phyloP scores from a whole-genome alignment of 2,797 vertebrate genomes.

The Echiichthys vipera region DNA sequence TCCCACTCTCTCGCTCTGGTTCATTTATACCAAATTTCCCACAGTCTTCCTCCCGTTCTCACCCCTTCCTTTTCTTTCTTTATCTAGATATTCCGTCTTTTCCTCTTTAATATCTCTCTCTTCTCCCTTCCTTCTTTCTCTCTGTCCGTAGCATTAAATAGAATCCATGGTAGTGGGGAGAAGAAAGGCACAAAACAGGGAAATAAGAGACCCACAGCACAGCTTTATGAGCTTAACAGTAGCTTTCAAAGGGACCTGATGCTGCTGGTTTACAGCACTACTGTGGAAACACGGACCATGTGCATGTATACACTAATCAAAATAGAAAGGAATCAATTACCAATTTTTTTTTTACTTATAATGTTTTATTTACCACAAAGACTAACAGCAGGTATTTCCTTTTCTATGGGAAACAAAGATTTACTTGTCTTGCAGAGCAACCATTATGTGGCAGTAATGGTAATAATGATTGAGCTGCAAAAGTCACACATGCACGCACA shows the following conservation, averaged over 20 bases:
- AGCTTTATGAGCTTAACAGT: conserved; percentile 40
- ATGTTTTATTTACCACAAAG: background rate
- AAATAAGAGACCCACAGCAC: conserved; percentile 16
- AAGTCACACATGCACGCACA: conserved; percentile 17
- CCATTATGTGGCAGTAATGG: too few species aligned
- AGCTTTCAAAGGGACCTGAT: conserved; percentile 27
- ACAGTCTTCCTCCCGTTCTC: background rate
- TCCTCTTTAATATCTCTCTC: background rate
- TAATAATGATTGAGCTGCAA: conserved; percentile 6
- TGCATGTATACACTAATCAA: background rate
- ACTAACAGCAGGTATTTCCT: background rate
- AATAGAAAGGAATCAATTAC: background rate
- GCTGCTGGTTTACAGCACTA: conserved; percentile 36
- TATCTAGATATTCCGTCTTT: background rate
- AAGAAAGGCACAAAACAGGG: conserved; percentile 30
- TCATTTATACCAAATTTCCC: conserved; percentile 5
- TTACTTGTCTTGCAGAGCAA: conserved; percentile 16
- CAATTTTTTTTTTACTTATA: background rate
- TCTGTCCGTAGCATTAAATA: background rate
- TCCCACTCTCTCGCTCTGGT: background rate
- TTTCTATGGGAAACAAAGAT: conserved; percentile 1
- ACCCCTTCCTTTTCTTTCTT: background rate
- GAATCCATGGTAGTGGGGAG: conserved; percentile 19
- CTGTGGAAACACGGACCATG: background rate
- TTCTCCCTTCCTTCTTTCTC: background rate